phyloP scores from a whole-genome alignment of 2,888 invertebrate species.

The Sminthurinus aureus region DNA sequence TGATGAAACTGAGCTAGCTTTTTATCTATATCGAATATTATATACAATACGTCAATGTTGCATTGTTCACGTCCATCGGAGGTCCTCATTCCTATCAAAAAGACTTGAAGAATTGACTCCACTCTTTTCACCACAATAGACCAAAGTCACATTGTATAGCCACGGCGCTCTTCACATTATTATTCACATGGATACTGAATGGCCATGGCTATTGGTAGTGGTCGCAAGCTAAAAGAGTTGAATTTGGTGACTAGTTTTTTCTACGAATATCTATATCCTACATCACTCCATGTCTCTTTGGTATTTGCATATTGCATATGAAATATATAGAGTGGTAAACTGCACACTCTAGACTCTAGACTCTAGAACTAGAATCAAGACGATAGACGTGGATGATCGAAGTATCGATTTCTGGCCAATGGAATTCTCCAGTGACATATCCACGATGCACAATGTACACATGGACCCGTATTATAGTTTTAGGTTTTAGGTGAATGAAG shows the following conservation, averaged over 20 bases:
- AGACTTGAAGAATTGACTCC: too few species aligned
- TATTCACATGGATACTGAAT: too few species aligned
- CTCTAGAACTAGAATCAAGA: slow-evolving; percentile 22
- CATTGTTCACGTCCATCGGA: slow-evolving; percentile 43
- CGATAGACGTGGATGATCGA: slow-evolving; percentile 38
- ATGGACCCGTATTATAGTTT: too few species aligned
- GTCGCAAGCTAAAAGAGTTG: background rate
- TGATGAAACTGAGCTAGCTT: slow-evolving; percentile 19
- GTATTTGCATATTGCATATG: background rate
- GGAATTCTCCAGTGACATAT: slow-evolving; percentile 19
- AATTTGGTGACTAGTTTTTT: background rate
- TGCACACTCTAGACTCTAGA: too few species aligned
- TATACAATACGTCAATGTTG: slow-evolving; percentile 6
- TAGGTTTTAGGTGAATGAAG: background rate
- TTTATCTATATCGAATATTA: slow-evolving; percentile 1
- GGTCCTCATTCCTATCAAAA: slow-evolving; percentile 35
- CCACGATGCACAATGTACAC: slow-evolving; percentile 2
- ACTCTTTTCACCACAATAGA: too few species aligned
- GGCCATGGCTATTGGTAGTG: slow-evolving; percentile 17
- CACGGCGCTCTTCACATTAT: background rate
- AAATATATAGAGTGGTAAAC: slow-evolving; percentile 15
- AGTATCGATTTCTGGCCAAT: slow-evolving; percentile 42
- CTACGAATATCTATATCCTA: background rate
- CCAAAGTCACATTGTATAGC: background rate
- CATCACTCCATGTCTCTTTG: background rate